phyloP scores from a whole-genome alignment of 2,113 vertebrate species.

The Todiramphus chloris region DNA sequence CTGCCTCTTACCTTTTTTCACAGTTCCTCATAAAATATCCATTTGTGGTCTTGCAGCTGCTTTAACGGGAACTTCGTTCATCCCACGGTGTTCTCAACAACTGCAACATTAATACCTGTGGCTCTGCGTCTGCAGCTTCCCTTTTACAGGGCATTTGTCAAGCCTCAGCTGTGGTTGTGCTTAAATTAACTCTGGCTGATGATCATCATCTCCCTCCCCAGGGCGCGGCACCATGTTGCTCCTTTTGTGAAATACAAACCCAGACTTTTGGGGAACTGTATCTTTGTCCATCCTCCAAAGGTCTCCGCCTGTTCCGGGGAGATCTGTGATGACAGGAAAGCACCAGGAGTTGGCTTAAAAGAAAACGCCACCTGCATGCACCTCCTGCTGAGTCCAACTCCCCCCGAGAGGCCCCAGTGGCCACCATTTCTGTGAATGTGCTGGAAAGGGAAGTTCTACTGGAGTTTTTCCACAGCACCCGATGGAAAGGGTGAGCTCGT shows the following conservation, averaged over 20 bases:
- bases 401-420: too few relatives aligned
- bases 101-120: not conserved
- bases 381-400: not conserved
- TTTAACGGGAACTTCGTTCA: not conserved
- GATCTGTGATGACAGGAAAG: not conserved
- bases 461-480: not conserved
- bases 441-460: not conserved
- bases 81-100: not conserved
- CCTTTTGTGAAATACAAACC: not conserved
- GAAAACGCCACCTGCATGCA: not conserved
- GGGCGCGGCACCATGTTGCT: accelerated
- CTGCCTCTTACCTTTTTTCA: not conserved
- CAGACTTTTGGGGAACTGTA: not conserved
- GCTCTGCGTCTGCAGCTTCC: not conserved
- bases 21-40: not conserved
- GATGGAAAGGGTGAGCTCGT: not conserved
- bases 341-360: not conserved
- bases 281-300: not conserved
- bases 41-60: not conserved
- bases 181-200: not conserved
- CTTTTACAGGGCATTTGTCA: not conserved
- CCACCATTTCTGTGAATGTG: not conserved
- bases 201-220: not conserved
- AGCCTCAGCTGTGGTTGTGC: not conserved
- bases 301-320: not conserved